A percentile compares a stretch with the other conserved stretches of the same genome.
Conservation (phyloP, 2,888 invertebrate species). For the Nasonia oneida region DNA sequence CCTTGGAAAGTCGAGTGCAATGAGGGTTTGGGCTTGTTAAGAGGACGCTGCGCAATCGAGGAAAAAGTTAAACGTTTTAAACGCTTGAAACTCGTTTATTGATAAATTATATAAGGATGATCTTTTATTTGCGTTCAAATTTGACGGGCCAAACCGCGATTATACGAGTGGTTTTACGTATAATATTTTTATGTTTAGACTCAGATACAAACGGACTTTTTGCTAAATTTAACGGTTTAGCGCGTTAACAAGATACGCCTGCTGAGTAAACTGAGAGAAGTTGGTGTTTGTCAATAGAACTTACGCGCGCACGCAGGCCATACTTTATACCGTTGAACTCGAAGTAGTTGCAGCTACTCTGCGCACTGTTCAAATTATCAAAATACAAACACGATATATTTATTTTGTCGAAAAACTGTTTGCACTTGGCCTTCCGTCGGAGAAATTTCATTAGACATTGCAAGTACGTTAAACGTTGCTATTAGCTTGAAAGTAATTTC, state of each 20-base stretch:
- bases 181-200: background rate
- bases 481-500: background rate
- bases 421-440: background rate
- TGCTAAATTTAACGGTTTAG: background rate
- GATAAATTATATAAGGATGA: background rate
- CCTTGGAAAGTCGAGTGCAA: slow-evolving; percentile 14
- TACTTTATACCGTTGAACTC: background rate
- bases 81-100: slow-evolving; percentile 4
- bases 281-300: background rate
- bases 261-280: background rate
- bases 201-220: background rate
- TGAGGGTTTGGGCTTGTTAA: slow-evolving; percentile 16
- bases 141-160: too few species aligned
- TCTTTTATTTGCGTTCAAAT: background rate
- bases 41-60: slow-evolving; percentile 17
- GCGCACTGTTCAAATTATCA: background rate
- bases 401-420: background rate
- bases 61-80: slow-evolving; percentile 16
- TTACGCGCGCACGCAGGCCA: background rate
- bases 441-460: background rate
- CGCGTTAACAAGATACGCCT: background rate
- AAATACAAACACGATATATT: background rate
- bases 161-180: background rate
- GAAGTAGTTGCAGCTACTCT: background rate
- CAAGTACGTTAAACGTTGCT: background rate